These are phyloP conservation scores for Teleogryllus occipitalis DNA, from an alignment of 1,140 invertebrate genomes.

Conservation along the genomic window DNA sequence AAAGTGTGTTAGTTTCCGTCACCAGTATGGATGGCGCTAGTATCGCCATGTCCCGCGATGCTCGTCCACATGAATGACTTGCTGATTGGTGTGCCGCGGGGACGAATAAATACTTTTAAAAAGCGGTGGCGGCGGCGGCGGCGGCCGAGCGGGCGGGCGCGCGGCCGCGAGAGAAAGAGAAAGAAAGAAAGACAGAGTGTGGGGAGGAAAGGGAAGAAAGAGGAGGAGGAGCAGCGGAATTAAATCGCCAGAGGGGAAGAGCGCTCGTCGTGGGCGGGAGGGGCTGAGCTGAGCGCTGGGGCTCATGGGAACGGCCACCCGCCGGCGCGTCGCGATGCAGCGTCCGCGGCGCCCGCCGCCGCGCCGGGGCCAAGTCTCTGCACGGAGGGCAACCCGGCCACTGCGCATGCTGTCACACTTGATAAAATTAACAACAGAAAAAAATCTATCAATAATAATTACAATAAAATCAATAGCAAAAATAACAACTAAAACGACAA, in stretches of 20 bases:
- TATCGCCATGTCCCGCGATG: not conserved
- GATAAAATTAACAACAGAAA: too few species aligned
- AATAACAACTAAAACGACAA: too few species aligned
- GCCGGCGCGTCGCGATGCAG: too few species aligned
- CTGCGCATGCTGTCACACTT: too few species aligned
- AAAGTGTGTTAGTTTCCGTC: conserved; percentile 4
- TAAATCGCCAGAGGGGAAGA: not conserved
- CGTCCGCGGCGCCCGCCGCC: too few species aligned
- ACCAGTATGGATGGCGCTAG: conserved; percentile 3
- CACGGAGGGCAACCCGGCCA: too few species aligned
- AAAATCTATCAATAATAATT: too few species aligned
- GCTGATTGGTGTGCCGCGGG: conserved; percentile 13
- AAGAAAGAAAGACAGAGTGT: not conserved
- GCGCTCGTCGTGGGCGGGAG: too few species aligned
- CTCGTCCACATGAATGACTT: conserved; percentile 12
- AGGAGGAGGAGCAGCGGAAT: not conserved
- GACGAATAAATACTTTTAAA: conserved; percentile 8
- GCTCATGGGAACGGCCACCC: not conserved
- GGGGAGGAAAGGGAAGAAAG: not conserved
- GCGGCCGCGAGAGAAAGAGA: not conserved
- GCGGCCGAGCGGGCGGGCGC: too few species aligned
- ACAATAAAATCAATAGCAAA: too few species aligned
- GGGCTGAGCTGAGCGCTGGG: not conserved
- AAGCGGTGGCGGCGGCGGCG: not conserved
- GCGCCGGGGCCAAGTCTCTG: too few species aligned